These are phyloP conservation scores for Characodon lateralis DNA, from an alignment of 2,797 vertebrate genomes.

Conservation along the genomic window DNA sequence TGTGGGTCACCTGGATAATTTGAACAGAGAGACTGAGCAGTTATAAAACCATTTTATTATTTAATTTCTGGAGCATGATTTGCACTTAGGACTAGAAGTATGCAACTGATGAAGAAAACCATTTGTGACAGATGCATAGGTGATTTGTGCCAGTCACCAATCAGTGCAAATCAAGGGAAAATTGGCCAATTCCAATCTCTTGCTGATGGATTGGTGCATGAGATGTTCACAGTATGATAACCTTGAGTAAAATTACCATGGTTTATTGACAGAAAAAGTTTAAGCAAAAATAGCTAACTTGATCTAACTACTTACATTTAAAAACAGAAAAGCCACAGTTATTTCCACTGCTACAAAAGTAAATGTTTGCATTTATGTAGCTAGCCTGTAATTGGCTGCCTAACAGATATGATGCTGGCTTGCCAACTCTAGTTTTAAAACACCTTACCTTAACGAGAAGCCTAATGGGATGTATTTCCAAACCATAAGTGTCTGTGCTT, in stretches of 20 bases:
- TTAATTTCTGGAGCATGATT: neutral
- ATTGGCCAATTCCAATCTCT: no score
- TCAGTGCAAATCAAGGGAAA: no score
- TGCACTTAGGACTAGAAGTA: neutral
- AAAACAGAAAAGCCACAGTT: neutral
- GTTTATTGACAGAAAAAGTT: neutral
- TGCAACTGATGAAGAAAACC: neutral
- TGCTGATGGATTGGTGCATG: no score
- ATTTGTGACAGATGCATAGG: neutral
- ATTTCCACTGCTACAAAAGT: neutral
- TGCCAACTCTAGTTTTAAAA: neutral
- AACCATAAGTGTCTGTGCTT: neutral
- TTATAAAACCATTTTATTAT: conserved; percentile 56
- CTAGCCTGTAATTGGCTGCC: neutral
- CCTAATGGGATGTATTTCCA: neutral
- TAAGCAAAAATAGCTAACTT: neutral
- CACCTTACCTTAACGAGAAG: neutral
- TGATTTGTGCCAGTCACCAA: no score
- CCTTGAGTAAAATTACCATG: neutral
- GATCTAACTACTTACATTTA: neutral
- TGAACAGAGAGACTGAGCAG: neutral
- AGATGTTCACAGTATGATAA: neutral
- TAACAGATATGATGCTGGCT: neutral
- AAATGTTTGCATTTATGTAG: neutral
- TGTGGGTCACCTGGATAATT: neutral